Conservation (phyloP, 1,140 invertebrate species). For the Aradophagus sp. region DNA sequence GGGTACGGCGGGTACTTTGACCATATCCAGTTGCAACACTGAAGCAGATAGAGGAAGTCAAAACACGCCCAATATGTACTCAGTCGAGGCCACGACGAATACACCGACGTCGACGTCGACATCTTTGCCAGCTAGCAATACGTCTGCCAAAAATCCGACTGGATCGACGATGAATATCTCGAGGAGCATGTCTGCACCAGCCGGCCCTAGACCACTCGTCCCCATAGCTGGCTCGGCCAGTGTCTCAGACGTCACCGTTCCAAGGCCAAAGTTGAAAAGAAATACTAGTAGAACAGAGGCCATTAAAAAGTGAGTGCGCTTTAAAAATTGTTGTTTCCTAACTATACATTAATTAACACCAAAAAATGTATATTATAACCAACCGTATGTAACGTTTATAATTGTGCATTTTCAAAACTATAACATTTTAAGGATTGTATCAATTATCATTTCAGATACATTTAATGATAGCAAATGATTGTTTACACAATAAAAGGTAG, state of each 20-base stretch:
- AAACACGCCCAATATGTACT: constrained; percentile 64
- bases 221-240: constrained; percentile 59
- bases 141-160: constrained; percentile 28
- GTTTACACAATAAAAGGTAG: no score
- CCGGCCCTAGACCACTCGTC: constrained; percentile 61
- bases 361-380: no score
- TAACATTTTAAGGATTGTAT: no score
- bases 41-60: constrained; percentile 63
- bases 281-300: constrained; percentile 70
- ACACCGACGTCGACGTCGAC: constrained; percentile 70
- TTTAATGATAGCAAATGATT: no score
- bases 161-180: constrained; percentile 60
- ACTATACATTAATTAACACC: no score
- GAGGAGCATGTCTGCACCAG: constrained; percentile 67
- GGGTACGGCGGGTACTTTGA: constrained; percentile 68
- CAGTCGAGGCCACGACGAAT: constrained; percentile 57
- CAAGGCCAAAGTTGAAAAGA: constrained; percentile 66
- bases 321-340: no score
- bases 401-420: no score
- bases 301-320: constrained; percentile 59
- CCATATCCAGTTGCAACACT: constrained; percentile 65
- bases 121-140: constrained; percentile 61
- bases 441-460: no score
- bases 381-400: no score
- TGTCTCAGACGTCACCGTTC: constrained; percentile 66